Evolutionary conservation across 2,113 vertebrate species (phyloP).

Genomic region (Chionomys nivalis): DNA sequence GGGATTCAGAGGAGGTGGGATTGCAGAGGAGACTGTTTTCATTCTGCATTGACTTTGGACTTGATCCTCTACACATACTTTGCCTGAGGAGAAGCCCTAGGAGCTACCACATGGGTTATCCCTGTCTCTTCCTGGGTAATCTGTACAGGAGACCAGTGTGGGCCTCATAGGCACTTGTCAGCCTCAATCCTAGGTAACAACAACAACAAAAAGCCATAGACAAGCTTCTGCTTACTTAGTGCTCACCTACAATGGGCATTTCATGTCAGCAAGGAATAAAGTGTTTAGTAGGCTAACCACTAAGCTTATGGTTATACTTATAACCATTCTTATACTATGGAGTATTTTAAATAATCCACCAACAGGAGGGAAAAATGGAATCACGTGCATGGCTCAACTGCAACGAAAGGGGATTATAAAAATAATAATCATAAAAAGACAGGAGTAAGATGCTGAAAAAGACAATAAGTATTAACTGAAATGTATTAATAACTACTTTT

Average conservation of each 20-base stretch:
- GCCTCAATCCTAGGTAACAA: no score
- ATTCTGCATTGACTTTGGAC: not conserved
- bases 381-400: not conserved
- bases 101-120: not conserved
- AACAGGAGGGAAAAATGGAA: not conserved
- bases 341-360: not conserved
- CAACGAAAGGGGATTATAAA: not conserved
- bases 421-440: not conserved
- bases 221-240: not conserved
- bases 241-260: not conserved
- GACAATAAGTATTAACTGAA: not conserved
- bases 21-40: not conserved
- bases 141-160: not conserved
- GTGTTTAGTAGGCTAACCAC: not conserved
- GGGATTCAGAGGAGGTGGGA: not conserved
- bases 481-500: not conserved
- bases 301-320: not conserved
- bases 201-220: not conserved
- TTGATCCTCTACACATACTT: not conserved
- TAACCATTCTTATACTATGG: not conserved
- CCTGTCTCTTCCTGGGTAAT: not conserved
- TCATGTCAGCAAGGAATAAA: not conserved
- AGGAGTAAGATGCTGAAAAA: not conserved
- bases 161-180: not conserved
- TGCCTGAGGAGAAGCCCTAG: not conserved